These are phyloP conservation scores for Acrocephalus scirpaceus DNA, from an alignment of 2,797 vertebrate species.

Conservation along the genomic window DNA sequence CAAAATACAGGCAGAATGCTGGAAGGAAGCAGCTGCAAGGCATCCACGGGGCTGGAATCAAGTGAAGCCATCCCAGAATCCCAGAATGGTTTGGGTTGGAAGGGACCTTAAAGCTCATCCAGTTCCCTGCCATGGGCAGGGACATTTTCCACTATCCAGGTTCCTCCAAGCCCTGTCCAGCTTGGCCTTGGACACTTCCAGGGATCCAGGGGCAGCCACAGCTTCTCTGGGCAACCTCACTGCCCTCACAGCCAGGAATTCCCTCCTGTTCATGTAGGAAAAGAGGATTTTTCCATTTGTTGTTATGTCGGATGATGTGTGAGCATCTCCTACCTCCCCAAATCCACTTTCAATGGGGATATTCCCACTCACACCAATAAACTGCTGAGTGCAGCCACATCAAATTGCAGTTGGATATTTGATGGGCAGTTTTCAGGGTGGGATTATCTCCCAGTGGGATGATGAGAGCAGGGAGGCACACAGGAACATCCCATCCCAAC, in stretches of 20 bases:
- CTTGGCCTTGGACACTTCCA: not conserved
- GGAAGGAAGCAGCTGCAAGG: not conserved
- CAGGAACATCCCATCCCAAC: not conserved
- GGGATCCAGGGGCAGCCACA: not conserved
- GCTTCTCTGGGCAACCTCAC: not conserved
- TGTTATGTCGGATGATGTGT: not conserved
- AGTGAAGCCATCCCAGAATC: not conserved
- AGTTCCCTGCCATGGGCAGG: not conserved
- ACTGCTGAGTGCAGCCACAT: not conserved
- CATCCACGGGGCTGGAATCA: not conserved
- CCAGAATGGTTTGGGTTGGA: not conserved
- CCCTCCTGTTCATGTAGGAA: not conserved
- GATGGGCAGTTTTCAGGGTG: not conserved
- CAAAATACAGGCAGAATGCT: not conserved
- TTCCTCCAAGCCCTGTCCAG: accelerated
- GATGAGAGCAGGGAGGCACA: not conserved
- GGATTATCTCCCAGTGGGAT: not conserved
- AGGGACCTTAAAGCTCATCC: not conserved
- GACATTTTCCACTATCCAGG: not conserved
- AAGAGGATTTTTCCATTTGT: not conserved
- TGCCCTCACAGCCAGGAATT: not conserved
- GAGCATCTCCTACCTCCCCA: not conserved
- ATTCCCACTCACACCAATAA: not conserved
- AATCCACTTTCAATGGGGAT: not conserved
- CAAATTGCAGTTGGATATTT: accelerated